Conservation (phyloP, 2,113 vertebrate species). For the Argyrosomus japonicus region DNA sequence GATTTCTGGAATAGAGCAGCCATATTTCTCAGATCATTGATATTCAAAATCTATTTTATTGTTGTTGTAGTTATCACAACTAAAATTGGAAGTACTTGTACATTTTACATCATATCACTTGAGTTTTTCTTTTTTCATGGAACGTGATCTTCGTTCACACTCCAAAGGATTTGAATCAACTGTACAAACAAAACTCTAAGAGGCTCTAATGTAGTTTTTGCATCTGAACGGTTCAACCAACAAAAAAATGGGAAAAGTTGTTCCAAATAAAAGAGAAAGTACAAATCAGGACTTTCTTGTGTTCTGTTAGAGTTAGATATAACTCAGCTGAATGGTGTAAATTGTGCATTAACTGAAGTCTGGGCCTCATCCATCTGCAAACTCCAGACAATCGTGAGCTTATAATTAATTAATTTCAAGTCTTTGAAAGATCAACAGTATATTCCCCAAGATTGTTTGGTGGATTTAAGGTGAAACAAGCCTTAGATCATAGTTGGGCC, state of each 20-base stretch:
- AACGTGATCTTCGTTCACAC: not conserved
- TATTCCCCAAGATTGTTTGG: not conserved
- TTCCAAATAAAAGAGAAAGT: not conserved
- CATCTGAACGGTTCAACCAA: constrained; percentile 27
- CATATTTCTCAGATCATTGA: not conserved
- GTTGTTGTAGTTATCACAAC: not conserved
- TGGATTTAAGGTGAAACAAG: not conserved
- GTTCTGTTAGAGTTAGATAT: not conserved
- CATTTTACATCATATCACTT: not conserved
- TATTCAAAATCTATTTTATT: constrained; percentile 4
- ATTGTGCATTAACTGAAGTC: not conserved
- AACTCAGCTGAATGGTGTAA: not conserved
- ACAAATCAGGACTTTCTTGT: not conserved
- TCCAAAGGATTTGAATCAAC: constrained; percentile 1
- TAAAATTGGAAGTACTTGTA: constrained; percentile 4
- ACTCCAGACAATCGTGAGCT: not conserved
- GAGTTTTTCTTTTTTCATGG: not conserved
- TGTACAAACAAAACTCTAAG: not conserved
- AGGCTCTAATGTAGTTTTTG: constrained; percentile 8
- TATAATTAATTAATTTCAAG: constrained; percentile 20
- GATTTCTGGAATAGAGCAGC: not conserved
- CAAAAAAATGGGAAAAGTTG: not conserved
- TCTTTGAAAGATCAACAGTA: not conserved
- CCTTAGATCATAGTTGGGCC: not conserved
- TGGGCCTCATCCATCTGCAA: constrained; percentile 7